Evolutionary conservation across 1,140 invertebrate species (phyloP).

Genomic region (Epicauta chinensis): DNA sequence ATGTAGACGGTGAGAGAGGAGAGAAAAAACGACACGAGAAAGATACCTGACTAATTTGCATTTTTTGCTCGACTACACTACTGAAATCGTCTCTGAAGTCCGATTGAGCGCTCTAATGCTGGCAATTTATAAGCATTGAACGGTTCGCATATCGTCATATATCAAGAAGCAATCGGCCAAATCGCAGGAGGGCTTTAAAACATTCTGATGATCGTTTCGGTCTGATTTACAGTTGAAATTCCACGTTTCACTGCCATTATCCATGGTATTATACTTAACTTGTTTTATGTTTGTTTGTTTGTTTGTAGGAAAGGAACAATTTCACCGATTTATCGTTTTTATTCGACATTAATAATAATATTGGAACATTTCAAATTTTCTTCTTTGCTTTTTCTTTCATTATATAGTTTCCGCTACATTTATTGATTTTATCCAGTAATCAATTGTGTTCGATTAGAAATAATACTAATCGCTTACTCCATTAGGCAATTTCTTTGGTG

Average conservation of each 20-base stretch:
- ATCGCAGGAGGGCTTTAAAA: slow-evolving; percentile 40
- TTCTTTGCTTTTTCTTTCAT: too few species aligned
- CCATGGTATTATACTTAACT: slow-evolving; percentile 17
- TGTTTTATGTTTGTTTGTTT: slow-evolving; percentile 15
- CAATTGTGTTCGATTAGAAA: too few species aligned
- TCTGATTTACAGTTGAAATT: slow-evolving; percentile 37
- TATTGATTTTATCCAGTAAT: too few species aligned
- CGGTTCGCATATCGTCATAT: slow-evolving; percentile 37
- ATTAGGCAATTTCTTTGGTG: too few species aligned
- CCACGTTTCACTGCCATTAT: slow-evolving; percentile 21
- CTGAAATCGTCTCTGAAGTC: slow-evolving; percentile 28
- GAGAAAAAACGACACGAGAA: too few species aligned
- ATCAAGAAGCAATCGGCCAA: slow-evolving; percentile 39
- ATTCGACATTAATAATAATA: too few species aligned
- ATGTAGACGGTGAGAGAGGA: too few species aligned
- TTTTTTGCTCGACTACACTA: slow-evolving; percentile 15
- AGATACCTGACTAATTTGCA: slow-evolving; percentile 13
- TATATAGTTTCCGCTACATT: too few species aligned
- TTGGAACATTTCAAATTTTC: too few species aligned
- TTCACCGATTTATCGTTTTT: too few species aligned
- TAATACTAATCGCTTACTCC: too few species aligned
- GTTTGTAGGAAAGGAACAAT: background rate
- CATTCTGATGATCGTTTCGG: slow-evolving; percentile 37
- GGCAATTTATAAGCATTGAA: slow-evolving; percentile 38
- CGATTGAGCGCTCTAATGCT: slow-evolving; percentile 32